phyloP scores from a whole-genome alignment of 2,888 invertebrate species.

The Holacanthella duospinosa region DNA sequence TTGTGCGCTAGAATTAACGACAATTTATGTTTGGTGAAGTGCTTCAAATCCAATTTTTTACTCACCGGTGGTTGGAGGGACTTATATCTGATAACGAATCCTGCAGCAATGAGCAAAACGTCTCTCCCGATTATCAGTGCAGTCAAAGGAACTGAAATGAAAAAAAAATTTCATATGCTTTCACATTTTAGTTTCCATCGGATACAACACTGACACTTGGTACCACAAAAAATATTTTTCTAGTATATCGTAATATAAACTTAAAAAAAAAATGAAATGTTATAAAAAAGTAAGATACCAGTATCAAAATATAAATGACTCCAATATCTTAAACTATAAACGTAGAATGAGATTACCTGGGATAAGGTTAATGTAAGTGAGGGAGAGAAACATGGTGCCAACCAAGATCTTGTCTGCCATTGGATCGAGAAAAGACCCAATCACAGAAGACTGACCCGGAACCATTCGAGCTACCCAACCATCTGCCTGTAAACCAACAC shows the following conservation, averaged over 20 bases:
- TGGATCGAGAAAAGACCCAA: constrained; percentile 92
- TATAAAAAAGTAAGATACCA: no score
- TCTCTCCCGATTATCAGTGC: constrained; percentile 75
- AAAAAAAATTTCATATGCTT: background rate
- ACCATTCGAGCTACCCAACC: constrained; percentile 93
- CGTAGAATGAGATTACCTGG: no score
- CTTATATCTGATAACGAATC: constrained; percentile 79
- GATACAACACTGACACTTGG: background rate
- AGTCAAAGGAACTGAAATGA: constrained; percentile 53
- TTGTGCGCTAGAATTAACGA: constrained; percentile 59
- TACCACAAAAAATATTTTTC: no score
- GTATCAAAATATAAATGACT: no score
- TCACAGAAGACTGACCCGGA: constrained; percentile 78
- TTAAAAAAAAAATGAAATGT: no score
- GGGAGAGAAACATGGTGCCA: constrained; percentile 72
- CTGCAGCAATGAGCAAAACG: constrained; percentile 65
- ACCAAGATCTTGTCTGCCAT: constrained; percentile 92
- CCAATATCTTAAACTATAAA: no score
- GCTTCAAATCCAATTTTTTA: no score
- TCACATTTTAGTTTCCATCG: background rate
- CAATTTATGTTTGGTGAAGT: no score
- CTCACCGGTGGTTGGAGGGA: constrained; percentile 82
- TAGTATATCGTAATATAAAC: no score
- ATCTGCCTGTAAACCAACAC: constrained; percentile 57
- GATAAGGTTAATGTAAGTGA: constrained; percentile 75